Base-by-base conservation (phyloP, 2,113 vertebrate species). In the Brachypodius melanocephalos region DNA sequence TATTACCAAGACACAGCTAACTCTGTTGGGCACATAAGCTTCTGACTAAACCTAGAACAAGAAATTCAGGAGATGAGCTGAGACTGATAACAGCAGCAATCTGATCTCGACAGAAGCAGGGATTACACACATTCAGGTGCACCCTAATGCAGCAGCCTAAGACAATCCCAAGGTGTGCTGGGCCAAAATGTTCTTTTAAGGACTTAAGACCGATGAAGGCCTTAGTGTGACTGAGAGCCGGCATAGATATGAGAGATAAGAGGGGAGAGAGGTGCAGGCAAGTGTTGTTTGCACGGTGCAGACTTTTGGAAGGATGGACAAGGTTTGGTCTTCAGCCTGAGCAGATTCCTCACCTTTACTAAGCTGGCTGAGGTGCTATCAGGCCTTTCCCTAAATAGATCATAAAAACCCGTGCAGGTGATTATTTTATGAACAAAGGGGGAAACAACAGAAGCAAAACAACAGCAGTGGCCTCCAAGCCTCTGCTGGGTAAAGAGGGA, bases 221-320 rank as follows among this genome's bases (percentile, higher is more conserved):
- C n/a, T 66, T 12, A 10, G 45, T 3, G 5, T 65, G 68, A 20
- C 48, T 48, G 40, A 81, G 36, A 72, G 28, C 61, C 45, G 57
- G 66, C 26, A 45, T 0, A 55, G n/a, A 68, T 72, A 28, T 0
- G 4, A 67, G 36, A 40, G 40, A 57, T 61, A 17, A 0, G 3
- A 67, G 31, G 6, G 19, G 46, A 65, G 42, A 65, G 18, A 48
- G 3, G 17, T 28, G 19, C 31, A 38, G 10, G 18, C 5, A 40
- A 71, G 34, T 14, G 14, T 32, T 66, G 18, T 24, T 59, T 14
- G 40, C 48, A 42, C 34, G 36, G 46, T 25, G 72, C 22, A 79
- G 61, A 61, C 14, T 49, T 89, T 1, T 0, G 32, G 74, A 72
- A 65, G 32, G 38, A 18, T 75, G 21, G 25, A 18, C 34, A 43